Evolutionary conservation across 2,797 vertebrate genomes (phyloP).

Genomic region (Orestias chungarensis): DNA sequence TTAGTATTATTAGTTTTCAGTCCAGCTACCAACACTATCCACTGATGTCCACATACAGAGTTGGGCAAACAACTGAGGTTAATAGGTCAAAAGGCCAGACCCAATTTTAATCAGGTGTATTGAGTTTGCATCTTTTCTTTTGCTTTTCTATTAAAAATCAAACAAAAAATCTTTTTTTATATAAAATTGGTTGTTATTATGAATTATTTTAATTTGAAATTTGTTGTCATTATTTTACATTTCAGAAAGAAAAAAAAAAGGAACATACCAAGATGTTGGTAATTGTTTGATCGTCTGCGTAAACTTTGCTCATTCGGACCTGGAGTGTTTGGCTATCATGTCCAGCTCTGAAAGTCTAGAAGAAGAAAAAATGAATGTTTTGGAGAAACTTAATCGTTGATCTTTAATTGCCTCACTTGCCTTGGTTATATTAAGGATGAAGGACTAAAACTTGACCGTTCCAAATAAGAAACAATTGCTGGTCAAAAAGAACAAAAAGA

Average conservation of each 20-base stretch:
- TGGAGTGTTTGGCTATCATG: not conserved
- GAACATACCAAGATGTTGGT: not conserved
- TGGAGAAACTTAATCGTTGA: not conserved
- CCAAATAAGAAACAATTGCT: not conserved
- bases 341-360: not conserved
- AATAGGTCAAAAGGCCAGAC: not conserved
- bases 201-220: not conserved
- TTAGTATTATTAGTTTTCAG: too few species aligned
- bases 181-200: not conserved
- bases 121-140: not conserved
- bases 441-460: not conserved
- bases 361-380: not conserved
- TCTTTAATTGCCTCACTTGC: not conserved
- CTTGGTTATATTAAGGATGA: not conserved
- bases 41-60: not conserved
- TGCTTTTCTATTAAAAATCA: not conserved
- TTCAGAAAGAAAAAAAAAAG: too few species aligned
- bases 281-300: not conserved
- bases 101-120: not conserved
- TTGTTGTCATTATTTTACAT: too few species aligned
- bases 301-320: not conserved
- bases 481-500: not conserved
- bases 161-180: too few species aligned
- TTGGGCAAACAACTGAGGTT: not conserved
- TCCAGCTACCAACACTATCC: too few species aligned